Base-by-base conservation (phyloP, 2,888 invertebrate genomes). In the Dioctria linearis region DNA sequence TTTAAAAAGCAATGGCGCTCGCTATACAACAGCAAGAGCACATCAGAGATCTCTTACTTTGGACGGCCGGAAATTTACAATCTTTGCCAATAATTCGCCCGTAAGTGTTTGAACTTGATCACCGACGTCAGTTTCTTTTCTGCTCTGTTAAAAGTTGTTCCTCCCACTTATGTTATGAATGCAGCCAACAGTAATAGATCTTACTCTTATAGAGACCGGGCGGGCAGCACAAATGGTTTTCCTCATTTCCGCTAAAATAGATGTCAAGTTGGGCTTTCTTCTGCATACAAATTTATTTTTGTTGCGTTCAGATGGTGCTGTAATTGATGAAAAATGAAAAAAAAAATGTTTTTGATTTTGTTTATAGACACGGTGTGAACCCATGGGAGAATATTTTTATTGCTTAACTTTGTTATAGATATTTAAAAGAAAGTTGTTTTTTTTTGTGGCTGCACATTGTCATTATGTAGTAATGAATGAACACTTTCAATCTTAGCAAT, bases 221-320 rank as follows among this genome's bases (percentile, higher is more conserved):
- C 25, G 25, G 25, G 25, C 25, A 25, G 25, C 37, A n/a, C 69
- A 39, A 54, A 51, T 51, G 13, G 59, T 25, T 73, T 73, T 59
- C 57, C 57, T 59, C 59, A 43, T 25, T 73, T 59, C 73, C 57
- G 42, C 59, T 73, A 42, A 73, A 73, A 73, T 73, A 73, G 73
- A 73, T 73, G 73, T 73, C 73, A 73, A 59, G 73, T 37, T 40
- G 73, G 59, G 73, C 73, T 73, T 73, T 73, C 73, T 59, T 73
- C 51, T 54, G 73, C 57, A 73, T 73, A 42, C 57, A 73, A 73
- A 73, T 73, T 8, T n/a, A 4, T 54, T 8, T 11, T 8, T 54
- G 54, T n/a, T 11, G 9, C n/a, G 25, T 25, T 25, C 25, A 25
- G 54, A 54, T 54, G 6, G 54, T 54, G 11, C 46, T 46, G 46